Evolutionary conservation across 2,113 vertebrate genomes (phyloP).

Genomic region (Mugil cephalus): DNA sequence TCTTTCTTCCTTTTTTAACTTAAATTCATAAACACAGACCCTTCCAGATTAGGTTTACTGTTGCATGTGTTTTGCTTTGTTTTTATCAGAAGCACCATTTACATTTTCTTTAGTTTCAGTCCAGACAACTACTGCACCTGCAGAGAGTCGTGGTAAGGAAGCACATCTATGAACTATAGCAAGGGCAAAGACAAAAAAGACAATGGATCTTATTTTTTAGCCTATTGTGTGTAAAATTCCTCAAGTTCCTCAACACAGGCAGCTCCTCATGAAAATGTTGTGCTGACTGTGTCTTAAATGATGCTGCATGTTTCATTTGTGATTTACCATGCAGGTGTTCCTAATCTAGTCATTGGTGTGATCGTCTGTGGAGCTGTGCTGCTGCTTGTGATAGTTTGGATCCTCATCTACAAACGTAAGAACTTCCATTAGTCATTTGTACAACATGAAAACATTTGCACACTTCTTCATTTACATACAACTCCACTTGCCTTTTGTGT

Average conservation of each 20-base stretch:
- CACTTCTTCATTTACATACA: not conserved
- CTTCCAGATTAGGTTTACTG: too few species aligned
- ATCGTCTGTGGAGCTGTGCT: not conserved
- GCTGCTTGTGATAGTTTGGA: not conserved
- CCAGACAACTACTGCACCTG: not conserved
- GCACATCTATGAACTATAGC: not conserved
- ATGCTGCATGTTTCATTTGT: not conserved
- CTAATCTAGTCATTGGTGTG: rapidly evolving
- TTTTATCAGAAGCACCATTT: not conserved
- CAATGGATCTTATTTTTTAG: too few species aligned
- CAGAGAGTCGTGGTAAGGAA: not conserved
- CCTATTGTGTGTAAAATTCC: too few species aligned
- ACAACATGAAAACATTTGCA: not conserved
- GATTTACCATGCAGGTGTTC: not conserved
- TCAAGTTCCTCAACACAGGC: too few species aligned
- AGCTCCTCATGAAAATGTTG: too few species aligned
- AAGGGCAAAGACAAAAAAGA: too few species aligned
- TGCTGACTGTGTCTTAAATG: not conserved
- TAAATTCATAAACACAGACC: too few species aligned
- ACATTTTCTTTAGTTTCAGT: not conserved
- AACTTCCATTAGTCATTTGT: not conserved
- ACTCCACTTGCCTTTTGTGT: not conserved
- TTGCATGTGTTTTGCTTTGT: not conserved
- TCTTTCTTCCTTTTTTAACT: too few species aligned
- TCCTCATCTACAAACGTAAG: constrained; percentile 48